phyloP scores from a whole-genome alignment of 64 coral and sea anemone species.

The Pachyseris speciosa region DNA sequence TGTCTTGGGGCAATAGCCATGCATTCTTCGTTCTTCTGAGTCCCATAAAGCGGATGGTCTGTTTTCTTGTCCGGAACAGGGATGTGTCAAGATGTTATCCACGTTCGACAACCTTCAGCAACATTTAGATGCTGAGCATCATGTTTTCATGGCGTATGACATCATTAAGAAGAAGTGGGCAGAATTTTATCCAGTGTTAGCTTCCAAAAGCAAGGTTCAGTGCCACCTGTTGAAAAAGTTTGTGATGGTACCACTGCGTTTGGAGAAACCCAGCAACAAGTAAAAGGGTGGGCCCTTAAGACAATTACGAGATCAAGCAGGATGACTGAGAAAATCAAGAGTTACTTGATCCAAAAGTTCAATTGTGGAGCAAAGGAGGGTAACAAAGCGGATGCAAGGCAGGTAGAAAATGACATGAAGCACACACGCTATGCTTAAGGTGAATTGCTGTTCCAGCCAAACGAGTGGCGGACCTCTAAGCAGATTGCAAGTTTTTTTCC shows the following conservation, averaged over 20 bases:
- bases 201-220: neutral
- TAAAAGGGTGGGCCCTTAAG: neutral
- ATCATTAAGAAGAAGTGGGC: neutral
- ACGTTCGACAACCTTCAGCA: neutral
- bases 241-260: no score
- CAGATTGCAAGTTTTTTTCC: neutral
- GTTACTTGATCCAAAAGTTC: neutral
- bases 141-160: neutral
- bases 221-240: neutral
- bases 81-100: neutral
- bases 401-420: neutral
- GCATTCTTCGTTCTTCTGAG: neutral
- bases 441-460: neutral
- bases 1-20: neutral
- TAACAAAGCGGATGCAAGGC: neutral
- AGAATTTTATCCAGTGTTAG: neutral
- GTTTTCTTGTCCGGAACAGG: neutral
- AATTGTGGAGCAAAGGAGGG: neutral
- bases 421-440: neutral
- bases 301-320: neutral
- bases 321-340: neutral
- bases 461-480: neutral
- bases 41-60: no score
- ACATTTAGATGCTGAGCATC: neutral
- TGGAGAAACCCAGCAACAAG: neutral